Evolutionary conservation across 2,797 vertebrate genomes (phyloP), one percentile per base, ranked within the genome.

Genomic region (Notoglanidium macrostoma): DNA sequence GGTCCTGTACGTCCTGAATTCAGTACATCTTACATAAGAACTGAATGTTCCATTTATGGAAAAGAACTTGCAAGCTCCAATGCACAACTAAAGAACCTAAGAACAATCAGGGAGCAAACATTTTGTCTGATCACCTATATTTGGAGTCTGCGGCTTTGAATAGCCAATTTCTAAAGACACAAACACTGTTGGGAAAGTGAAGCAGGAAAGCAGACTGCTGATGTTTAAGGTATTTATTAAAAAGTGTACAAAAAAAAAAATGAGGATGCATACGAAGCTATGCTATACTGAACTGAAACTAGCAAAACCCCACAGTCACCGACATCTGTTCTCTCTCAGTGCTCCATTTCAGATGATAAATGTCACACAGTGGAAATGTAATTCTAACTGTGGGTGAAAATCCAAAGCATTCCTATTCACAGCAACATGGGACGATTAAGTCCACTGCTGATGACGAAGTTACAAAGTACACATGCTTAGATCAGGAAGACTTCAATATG

Each of bases 171-270:
- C 55, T 15, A 84, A 49, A 57, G 15, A 7, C 21, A 59, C 2
- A 17, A n/a, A 74, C 8, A 26, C 29, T 54, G 5, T 29, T 17
- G 19, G 8, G 7, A 63, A 54, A 63, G 63, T 51, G 10, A 54
- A 67, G n/a, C 61, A 35, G n/a, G 29, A 68, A 76, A 51, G n/a
- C 4, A 63, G n/a, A 72, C 35, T 17, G 23, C 49, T 46, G 21
- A 87, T 55, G 70, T 86, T 88, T 70, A 83, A 80, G 89, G 85
- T 54, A 80, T 96, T 96, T 95, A 95, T 96, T 96, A 94, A 94
- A 95, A 96, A 83, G 84, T 92, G 92, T 93, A 95, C 87, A 94
- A 95, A 95, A 94, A 87, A 85, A 86, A 88, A 40, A 40, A 40
- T 40, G 40, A 40, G 79, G 51, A 88, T 86, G 86, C 80, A 89